Evolutionary conservation across 2,113 vertebrate genomes (phyloP).

Genomic region (Oceanodroma tethys): DNA sequence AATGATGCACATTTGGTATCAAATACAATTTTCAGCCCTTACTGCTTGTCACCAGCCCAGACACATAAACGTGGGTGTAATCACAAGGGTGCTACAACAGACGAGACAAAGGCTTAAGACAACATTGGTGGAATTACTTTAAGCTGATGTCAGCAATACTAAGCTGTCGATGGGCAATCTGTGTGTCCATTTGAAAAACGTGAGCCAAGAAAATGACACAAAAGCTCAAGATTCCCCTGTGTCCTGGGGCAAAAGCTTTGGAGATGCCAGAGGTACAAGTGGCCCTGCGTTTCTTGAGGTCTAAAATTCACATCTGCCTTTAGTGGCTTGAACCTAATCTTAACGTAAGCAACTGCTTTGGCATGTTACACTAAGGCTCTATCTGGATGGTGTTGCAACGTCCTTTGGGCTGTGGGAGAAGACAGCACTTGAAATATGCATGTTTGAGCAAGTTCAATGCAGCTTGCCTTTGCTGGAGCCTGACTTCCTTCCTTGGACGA

Average conservation of each 20-base stretch:
- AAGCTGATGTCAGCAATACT: not conserved
- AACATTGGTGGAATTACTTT: not conserved
- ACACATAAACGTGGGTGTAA: not conserved
- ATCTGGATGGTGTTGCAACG: not conserved
- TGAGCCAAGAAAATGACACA: fast-evolving
- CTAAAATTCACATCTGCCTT: not conserved
- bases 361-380: not conserved
- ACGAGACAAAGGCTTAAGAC: not conserved
- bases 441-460: not conserved
- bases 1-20: not conserved
- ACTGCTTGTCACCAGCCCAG: not conserved
- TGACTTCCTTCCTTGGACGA: not conserved
- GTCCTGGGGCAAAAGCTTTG: not conserved
- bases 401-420: not conserved
- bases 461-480: not conserved
- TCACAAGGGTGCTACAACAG: not conserved
- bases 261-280: not conserved
- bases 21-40: not conserved
- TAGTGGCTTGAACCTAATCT: not conserved
- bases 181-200: not conserved
- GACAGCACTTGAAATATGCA: not conserved
- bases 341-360: fast-evolving
- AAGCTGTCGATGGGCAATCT: not conserved
- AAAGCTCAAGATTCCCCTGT: not conserved
- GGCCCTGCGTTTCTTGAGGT: not conserved